Evolutionary conservation across 30 jellyfish, hydroid and myxozoan species (phyloP).

Genomic region (Sanderia malayensis): DNA sequence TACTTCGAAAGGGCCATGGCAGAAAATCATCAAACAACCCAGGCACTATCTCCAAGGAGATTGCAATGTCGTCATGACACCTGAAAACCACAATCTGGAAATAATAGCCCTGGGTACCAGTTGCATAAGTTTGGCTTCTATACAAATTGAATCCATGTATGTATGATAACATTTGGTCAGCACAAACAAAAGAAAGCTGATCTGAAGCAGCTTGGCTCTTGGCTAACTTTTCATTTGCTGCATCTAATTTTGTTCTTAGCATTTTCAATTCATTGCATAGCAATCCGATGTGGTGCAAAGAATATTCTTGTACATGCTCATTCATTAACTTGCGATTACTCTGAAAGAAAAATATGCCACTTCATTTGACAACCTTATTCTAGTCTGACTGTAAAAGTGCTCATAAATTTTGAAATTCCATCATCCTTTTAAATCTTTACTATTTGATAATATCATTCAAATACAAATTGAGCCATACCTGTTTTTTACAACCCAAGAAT

Average conservation of each 20-base stretch:
- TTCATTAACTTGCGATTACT: neutral
- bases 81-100: conserved; percentile 9
- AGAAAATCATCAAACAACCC: conserved; percentile 30
- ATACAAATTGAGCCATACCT: conserved; percentile 6
- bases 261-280: conserved; percentile 5
- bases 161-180: neutral
- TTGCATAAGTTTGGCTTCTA: conserved; percentile 9
- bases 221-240: neutral
- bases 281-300: neutral
- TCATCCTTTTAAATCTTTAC: too few species aligned
- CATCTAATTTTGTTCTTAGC: neutral
- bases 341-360: too few species aligned
- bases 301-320: neutral
- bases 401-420: too few species aligned
- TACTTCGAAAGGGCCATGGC: conserved; percentile 51
- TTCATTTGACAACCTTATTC: too few species aligned
- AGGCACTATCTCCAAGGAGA: conserved; percentile 37
- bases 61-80: conserved; percentile 11
- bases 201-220: neutral
- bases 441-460: neutral
- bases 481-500: conserved; percentile 3
- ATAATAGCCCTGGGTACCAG: conserved; percentile 50
- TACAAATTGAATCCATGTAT: neutral
- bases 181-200: neutral
- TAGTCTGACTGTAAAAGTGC: too few species aligned